phyloP scores from a whole-genome alignment of 2,797 vertebrate genomes.

The Pseudochirops cupreus region DNA sequence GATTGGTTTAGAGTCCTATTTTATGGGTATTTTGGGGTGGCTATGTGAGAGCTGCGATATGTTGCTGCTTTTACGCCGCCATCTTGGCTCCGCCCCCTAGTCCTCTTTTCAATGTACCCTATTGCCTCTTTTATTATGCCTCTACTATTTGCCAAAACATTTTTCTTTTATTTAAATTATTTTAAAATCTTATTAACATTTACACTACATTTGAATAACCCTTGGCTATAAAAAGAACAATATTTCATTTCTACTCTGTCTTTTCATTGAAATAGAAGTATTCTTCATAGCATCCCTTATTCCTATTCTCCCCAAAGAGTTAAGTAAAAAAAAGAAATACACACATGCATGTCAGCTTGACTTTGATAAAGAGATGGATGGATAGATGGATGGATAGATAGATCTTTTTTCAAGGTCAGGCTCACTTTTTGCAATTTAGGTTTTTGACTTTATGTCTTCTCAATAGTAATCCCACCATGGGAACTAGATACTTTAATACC shows the following conservation, averaged over 20 bases:
- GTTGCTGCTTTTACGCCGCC: no score
- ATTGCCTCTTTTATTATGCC: not conserved
- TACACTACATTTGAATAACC: not conserved
- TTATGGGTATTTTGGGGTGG: no score
- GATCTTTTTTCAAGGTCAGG: not conserved
- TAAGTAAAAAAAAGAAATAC: not conserved
- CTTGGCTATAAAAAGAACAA: not conserved
- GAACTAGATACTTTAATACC: conserved; percentile 7
- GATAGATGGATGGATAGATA: not conserved
- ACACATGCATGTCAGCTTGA: not conserved
- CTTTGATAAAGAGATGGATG: not conserved
- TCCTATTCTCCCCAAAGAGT: not conserved
- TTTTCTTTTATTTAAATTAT: not conserved
- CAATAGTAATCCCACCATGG: not conserved
- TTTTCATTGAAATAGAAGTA: not conserved
- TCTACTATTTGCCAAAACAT: not conserved
- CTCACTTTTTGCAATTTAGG: conserved; percentile 6
- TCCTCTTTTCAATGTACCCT: not conserved
- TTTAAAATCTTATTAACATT: not conserved
- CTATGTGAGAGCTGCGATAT: no score
- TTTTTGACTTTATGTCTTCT: not conserved
- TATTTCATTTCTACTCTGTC: not conserved
- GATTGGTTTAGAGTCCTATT: no score
- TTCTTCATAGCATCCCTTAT: not conserved
- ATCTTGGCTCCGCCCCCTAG: no score